A percentile compares a stretch with the other conserved stretches of the same genome.
These are phyloP conservation scores for Morpho helenor DNA, from an alignment of 2,888 invertebrate genomes.

Conservation along the genomic window DNA sequence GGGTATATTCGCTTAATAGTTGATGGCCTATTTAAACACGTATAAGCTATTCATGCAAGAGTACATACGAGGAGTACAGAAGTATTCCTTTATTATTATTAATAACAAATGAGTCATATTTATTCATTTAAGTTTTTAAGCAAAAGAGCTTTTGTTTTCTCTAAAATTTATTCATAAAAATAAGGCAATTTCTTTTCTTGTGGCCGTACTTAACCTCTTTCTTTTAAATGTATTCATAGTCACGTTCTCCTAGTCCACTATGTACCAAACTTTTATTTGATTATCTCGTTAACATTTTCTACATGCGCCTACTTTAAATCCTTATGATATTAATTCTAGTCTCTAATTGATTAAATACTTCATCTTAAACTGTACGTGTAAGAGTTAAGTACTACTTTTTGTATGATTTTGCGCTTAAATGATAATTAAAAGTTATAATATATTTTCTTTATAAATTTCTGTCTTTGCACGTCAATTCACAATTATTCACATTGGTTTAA, in stretches of 20 bases:
- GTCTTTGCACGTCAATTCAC: too few relatives aligned
- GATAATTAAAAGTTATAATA: too few relatives aligned
- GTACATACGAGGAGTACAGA: too few relatives aligned
- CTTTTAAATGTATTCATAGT: slow-evolving; percentile 38
- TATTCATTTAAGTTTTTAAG: not conserved
- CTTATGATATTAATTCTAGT: slow-evolving; percentile 21
- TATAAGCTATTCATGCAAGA: too few relatives aligned
- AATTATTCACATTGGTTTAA: too few relatives aligned
- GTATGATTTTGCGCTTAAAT: too few relatives aligned
- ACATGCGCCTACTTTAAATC: slow-evolving; percentile 38
- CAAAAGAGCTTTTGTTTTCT: slow-evolving; percentile 6
- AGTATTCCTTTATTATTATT: too few relatives aligned
- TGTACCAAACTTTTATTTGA: slow-evolving; percentile 52
- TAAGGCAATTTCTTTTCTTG: slow-evolving; percentile 20
- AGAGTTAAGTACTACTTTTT: too few relatives aligned
- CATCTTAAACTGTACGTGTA: too few relatives aligned
- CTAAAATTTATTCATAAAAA: slow-evolving; percentile 15
- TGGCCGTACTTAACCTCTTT: slow-evolving; percentile 33
- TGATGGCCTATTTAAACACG: too few relatives aligned
- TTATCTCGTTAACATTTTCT: slow-evolving; percentile 57
- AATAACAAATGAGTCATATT: not conserved
- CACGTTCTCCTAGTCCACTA: slow-evolving; percentile 45
- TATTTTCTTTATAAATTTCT: too few relatives aligned
- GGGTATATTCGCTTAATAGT: too few relatives aligned
- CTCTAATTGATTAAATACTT: slow-evolving; percentile 10